Conservation (phyloP, 2,888 invertebrate species). For the Congeria kusceri region DNA sequence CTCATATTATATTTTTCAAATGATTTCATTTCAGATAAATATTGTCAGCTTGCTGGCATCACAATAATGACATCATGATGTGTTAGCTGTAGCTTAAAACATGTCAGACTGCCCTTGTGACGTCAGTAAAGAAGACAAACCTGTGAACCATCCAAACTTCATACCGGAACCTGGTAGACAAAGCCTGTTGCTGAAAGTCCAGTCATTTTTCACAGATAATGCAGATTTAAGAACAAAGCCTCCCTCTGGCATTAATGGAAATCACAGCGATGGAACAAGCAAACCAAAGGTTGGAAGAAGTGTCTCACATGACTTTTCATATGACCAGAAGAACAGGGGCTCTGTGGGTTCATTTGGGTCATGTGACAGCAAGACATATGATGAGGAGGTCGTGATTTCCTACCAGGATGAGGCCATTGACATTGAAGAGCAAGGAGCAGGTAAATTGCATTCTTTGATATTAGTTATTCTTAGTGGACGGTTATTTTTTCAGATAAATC, state of each 20-base stretch:
- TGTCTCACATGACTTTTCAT: constrained; percentile 38
- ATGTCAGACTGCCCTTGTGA: background rate
- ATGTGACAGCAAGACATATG: constrained; percentile 50
- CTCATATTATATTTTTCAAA: no score
- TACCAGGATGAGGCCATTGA: constrained; percentile 67
- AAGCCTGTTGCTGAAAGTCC: background rate
- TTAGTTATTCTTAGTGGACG: no score
- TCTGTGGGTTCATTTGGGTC: constrained; percentile 61
- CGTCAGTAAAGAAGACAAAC: constrained; percentile 8
- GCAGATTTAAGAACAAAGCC: constrained; percentile 27
- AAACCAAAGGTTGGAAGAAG: constrained; percentile 14
- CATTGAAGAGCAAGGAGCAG: constrained; percentile 61
- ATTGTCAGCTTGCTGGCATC: no score
- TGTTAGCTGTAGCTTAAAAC: background rate
- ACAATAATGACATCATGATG: background rate
- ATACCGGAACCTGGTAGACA: constrained; percentile 35
- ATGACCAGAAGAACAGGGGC: constrained; percentile 30
- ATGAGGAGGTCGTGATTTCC: constrained; percentile 63
- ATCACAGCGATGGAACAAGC: background rate
- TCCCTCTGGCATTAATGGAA: constrained; percentile 9
- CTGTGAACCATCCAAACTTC: constrained; percentile 60
- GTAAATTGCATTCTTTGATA: constrained; percentile 17
- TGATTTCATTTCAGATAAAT: no score
- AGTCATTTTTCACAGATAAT: background rate
- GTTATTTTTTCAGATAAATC: no score